Base-by-base conservation (phyloP, 1,140 invertebrate genomes). In the Planococcus citri region DNA sequence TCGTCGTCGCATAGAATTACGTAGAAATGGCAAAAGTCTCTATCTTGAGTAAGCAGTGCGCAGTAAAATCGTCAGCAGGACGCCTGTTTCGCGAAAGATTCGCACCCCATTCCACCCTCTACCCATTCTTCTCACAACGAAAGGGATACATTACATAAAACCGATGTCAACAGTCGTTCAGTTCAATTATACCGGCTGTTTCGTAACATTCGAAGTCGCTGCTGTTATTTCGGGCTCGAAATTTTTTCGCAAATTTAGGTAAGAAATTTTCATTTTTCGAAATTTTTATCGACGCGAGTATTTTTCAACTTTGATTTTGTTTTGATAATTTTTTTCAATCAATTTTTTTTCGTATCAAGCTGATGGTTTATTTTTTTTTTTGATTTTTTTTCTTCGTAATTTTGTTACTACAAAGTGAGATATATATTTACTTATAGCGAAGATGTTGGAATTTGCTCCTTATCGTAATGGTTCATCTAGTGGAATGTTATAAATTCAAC, bases 91-190 rank as follows among this genome's bases (percentile, higher is more conserved):
- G 41, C 41, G 3, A 17, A 17, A 51, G 41, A 37, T 37, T 37
- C 33, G 33, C 33, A 37, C 33, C 33, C 33, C 41, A 51, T 17
- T n/a, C 41, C 41, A 3, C 41, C 12, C 41, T 17, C 17, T 9
- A 51, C 41, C 41, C n/a, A 51, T 17, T 17, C 41, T 17, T 17
- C 41, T n/a, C n/a, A n/a, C n/a, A n/a, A n/a, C n/a, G n/a, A 17
- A 51, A 51, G 41, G 41, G 41, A 51, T 51, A 51, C 41, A 51
- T 51, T 51, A 51, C 41, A 51, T n/a, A n/a, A 51, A 51, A 51
- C 41, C 41, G 41, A 51, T 51, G 41, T 51, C 41, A 51, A 51
- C 41, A 51, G 41, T 51, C 41, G 41, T 51, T 51, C 41, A 51
- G 41, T 51, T 51, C 41, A 51, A 51, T 51, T 51, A 51, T 51